Evolutionary conservation across 2,797 vertebrate species (phyloP).

Genomic region (Gila robusta): DNA sequence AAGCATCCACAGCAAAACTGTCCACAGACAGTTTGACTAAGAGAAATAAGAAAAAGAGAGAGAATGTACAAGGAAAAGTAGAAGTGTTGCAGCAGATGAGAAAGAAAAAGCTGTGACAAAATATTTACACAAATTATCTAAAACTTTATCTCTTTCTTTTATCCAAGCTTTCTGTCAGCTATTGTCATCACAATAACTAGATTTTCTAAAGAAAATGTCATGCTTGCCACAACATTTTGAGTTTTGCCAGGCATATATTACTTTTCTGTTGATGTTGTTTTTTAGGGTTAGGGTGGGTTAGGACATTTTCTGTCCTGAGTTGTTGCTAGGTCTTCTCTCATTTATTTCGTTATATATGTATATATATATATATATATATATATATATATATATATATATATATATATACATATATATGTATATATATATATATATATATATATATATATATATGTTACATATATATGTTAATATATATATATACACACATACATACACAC

Average conservation of each 20-base stretch:
- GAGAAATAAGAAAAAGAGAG: constrained; percentile 65
- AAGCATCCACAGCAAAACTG: constrained; percentile 85
- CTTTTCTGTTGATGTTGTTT: background rate
- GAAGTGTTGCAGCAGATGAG: background rate
- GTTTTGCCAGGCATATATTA: background rate
- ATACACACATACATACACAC: fast-evolving
- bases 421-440: too few relatives aligned
- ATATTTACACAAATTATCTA: background rate
- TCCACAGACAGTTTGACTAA: constrained; percentile 83
- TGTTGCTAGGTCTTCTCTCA: background rate
- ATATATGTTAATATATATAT: too few relatives aligned
- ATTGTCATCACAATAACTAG: background rate
- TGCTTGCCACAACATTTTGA: background rate
- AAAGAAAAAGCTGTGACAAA: background rate
- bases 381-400: too few relatives aligned
- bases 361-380: too few relatives aligned
- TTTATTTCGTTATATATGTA: too few relatives aligned
- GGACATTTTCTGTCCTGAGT: background rate
- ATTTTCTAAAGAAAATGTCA: background rate
- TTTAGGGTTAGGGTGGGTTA: background rate
- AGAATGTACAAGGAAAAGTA: background rate
- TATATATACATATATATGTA: too few relatives aligned
- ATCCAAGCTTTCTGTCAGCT: background rate
- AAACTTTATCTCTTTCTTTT: background rate
- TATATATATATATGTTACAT: too few relatives aligned